A percentile compares a stretch with the other conserved stretches of the same genome.
Evolutionary conservation across 2,888 invertebrate species (phyloP).

Genomic region (Chloroclystis v-ata): DNA sequence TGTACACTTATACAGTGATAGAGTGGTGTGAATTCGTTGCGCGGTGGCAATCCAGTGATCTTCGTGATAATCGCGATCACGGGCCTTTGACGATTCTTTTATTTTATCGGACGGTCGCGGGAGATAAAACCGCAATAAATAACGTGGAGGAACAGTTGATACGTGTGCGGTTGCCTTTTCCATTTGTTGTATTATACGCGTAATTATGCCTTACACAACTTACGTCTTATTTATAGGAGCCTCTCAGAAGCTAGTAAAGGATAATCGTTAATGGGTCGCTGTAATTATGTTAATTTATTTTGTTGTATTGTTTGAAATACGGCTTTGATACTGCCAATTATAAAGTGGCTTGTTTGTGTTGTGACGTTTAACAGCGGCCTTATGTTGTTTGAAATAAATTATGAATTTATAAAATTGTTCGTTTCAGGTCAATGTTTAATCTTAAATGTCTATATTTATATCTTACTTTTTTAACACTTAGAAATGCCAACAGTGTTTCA

Average conservation of each 20-base stretch:
- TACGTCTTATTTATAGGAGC: slow-evolving; percentile 45
- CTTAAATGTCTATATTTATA: too few species aligned
- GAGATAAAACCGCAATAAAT: slow-evolving; percentile 74
- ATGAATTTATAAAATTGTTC: too few species aligned
- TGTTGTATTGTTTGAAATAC: slow-evolving; percentile 21
- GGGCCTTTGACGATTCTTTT: slow-evolving; percentile 70
- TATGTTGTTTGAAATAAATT: not conserved
- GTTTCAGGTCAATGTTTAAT: too few species aligned
- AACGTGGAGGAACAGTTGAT: slow-evolving; percentile 58
- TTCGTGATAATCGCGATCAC: slow-evolving; percentile 73
- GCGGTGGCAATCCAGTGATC: slow-evolving; percentile 62
- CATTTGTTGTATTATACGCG: slow-evolving; percentile 67
- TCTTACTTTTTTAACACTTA: too few species aligned
- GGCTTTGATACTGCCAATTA: slow-evolving; percentile 22
- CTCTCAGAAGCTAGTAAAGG: slow-evolving; percentile 39
- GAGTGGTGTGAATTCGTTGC: slow-evolving; percentile 36
- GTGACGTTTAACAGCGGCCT: not conserved
- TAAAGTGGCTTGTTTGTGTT: slow-evolving; percentile 3
- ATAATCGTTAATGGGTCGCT: slow-evolving; percentile 56
- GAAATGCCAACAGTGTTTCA: too few species aligned
- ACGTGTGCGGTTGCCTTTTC: slow-evolving; percentile 65
- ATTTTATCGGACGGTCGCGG: slow-evolving; percentile 69
- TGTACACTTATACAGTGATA: slow-evolving; percentile 30
- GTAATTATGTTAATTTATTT: slow-evolving; percentile 54
- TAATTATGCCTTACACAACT: slow-evolving; percentile 62